phyloP scores from a whole-genome alignment of 2,888 invertebrate genomes.

The Dione juno region DNA sequence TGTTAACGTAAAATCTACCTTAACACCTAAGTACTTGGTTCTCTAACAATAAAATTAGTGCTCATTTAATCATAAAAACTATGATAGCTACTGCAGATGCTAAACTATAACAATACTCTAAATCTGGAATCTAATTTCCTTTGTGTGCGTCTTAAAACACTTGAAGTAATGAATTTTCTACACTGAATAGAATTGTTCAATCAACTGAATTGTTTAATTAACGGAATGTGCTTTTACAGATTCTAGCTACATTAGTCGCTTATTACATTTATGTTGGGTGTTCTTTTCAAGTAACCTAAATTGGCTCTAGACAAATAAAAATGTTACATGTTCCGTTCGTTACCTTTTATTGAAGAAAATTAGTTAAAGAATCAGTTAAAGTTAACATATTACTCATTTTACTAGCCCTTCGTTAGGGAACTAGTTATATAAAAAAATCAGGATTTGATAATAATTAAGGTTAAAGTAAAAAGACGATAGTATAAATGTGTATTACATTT shows the following conservation, averaged over 20 bases:
- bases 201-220: conserved; percentile 29
- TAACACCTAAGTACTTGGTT: conserved; percentile 30
- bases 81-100: conserved; percentile 45
- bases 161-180: conserved; percentile 25
- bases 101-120: conserved; percentile 46
- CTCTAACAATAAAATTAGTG: conserved; percentile 10
- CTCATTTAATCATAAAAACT: conserved; percentile 35
- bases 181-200: conserved; percentile 24
- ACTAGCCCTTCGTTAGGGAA: too few species aligned
- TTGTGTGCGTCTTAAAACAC: conserved; percentile 33
- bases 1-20: conserved; percentile 49
- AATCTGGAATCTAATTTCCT: conserved; percentile 43
- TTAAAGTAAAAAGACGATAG: too few species aligned
- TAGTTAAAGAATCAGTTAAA: background rate
- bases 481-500: too few species aligned
- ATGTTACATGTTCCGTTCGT: background rate
- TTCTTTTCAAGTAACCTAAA: conserved; percentile 15
- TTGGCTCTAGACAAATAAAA: conserved; percentile 24
- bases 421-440: too few species aligned
- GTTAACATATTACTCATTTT: background rate
- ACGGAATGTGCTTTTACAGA: conserved; percentile 15
- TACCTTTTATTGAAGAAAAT: background rate
- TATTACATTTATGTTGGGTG: conserved; percentile 20
- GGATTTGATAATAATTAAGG: too few species aligned
- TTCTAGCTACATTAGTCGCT: conserved; percentile 15